phyloP scores from a whole-genome alignment of 2,113 vertebrate species.

The Isurus oxyrinchus region DNA sequence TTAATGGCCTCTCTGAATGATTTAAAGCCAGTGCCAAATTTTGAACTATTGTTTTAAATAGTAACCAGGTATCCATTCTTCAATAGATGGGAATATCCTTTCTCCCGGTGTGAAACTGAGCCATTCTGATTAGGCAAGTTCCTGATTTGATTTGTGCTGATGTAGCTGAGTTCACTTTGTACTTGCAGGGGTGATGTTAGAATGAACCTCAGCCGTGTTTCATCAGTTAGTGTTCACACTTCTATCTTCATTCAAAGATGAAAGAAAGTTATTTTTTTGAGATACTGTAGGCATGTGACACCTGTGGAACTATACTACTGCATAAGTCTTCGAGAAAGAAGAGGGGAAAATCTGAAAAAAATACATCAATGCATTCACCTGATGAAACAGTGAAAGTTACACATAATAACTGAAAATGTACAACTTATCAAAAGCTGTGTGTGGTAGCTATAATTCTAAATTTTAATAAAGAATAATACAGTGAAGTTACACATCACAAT shows the following conservation, averaged over 20 bases:
- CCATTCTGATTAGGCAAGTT: not conserved
- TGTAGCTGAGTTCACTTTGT: not conserved
- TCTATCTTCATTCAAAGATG: not conserved
- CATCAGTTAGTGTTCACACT: not conserved
- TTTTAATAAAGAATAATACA: not conserved
- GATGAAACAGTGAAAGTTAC: not conserved
- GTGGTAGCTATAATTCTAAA: not conserved
- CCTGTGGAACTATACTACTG: not conserved
- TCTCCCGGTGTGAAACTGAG: not conserved
- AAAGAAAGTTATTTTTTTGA: not conserved
- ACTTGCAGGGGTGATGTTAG: not conserved
- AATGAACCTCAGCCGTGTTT: not conserved
- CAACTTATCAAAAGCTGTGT: not conserved
- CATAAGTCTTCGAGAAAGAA: not conserved
- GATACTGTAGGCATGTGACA: not conserved
- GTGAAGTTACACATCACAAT: not conserved
- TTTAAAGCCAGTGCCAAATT: not conserved
- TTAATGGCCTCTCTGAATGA: not conserved
- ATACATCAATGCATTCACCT: not conserved
- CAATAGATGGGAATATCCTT: not conserved
- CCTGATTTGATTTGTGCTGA: not conserved
- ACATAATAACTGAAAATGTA: not conserved
- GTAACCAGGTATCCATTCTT: not conserved
- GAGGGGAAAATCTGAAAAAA: not conserved
- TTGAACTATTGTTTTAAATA: not conserved